A percentile compares a stretch with the other conserved stretches of the same genome.
phyloP scores from a whole-genome alignment of 64 coral and sea anemone species.

The Exaiptasia diaphana region DNA sequence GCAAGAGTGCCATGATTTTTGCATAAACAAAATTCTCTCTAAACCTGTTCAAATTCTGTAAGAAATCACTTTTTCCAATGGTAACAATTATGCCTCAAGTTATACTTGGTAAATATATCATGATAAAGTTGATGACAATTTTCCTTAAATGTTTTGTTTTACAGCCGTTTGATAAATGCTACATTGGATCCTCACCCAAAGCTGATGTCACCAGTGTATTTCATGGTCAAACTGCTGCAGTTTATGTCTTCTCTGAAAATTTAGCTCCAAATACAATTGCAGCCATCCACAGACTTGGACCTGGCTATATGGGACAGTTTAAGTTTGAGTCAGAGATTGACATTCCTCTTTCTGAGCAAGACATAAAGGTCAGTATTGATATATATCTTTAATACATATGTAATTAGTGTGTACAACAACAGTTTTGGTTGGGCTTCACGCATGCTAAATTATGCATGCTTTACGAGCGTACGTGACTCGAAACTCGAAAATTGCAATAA shows the following conservation, averaged over 20 bases:
- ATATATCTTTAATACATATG: no score
- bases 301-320: constrained; percentile 92
- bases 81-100: no score
- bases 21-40: no score
- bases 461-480: no score
- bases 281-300: constrained; percentile 85
- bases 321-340: constrained; percentile 92
- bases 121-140: not conserved
- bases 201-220: constrained; percentile 82
- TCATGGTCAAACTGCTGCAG: constrained; percentile 88
- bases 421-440: no score
- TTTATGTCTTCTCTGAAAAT: constrained; percentile 90
- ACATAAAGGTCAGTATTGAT: constrained; percentile 62
- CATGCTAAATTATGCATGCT: no score
- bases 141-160: not conserved
- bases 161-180: constrained; percentile 98
- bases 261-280: constrained; percentile 53
- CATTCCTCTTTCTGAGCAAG: constrained; percentile 75
- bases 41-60: no score
- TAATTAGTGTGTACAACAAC: no score
- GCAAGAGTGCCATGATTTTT: no score
- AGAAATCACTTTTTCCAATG: no score
- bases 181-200: constrained; percentile 87
- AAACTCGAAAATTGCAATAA: no score
- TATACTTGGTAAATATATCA: no score